Evolutionary conservation across 1,140 invertebrate genomes (phyloP).

Genomic region (Drosophila pruinosa): DNA sequence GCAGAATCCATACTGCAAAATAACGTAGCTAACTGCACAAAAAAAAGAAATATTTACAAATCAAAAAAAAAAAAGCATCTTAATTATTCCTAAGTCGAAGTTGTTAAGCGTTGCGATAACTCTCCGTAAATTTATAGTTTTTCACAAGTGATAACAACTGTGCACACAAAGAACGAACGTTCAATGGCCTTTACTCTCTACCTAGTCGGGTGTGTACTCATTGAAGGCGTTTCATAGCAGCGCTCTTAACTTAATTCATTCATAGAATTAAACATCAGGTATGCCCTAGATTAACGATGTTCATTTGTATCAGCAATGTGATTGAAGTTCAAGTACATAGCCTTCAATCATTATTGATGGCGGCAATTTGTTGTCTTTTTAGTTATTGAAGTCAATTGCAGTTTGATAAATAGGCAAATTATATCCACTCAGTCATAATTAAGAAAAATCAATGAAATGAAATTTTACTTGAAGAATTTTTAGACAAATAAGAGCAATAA

Average conservation of each 20-base stretch:
- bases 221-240: not conserved
- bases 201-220: not conserved
- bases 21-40: too few species aligned
- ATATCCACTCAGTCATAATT: not conserved
- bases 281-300: not conserved
- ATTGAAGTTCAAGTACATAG: conserved; percentile 10
- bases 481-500: not conserved
- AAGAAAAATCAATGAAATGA: not conserved
- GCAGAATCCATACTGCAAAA: too few species aligned
- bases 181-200: not conserved
- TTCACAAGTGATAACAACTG: conserved; percentile 5
- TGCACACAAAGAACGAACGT: not conserved
- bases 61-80: too few species aligned
- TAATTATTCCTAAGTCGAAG: too few species aligned
- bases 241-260: not conserved
- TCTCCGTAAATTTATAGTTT: not conserved
- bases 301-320: not conserved
- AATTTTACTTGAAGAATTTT: too few species aligned
- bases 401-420: not conserved
- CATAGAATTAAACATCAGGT: not conserved
- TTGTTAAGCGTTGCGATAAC: not conserved
- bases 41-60: too few species aligned
- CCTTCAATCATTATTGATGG: not conserved
- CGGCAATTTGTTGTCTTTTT: not conserved
- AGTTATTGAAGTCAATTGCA: not conserved